Conservation (phyloP, 2,113 vertebrate genomes). For the Lynx canadensis region DNA sequence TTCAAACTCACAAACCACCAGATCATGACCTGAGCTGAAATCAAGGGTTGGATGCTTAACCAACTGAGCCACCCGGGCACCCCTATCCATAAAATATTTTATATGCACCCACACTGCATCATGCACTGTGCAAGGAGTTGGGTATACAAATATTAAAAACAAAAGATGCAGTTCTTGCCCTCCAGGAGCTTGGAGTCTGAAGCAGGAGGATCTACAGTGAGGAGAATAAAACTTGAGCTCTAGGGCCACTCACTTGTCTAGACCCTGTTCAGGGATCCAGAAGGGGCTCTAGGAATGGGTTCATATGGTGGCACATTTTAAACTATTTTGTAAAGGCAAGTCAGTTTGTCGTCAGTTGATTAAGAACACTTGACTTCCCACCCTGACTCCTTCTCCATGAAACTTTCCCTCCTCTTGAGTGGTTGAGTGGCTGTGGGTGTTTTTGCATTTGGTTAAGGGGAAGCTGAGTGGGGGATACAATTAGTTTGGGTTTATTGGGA, state of each 20-base stretch:
- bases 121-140: neutral
- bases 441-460: neutral
- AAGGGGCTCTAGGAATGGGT: neutral
- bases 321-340: neutral
- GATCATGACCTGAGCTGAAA: too few species aligned
- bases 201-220: neutral
- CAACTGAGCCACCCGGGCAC: too few species aligned
- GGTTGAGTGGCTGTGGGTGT: neutral
- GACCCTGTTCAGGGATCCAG: neutral
- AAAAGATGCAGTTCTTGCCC: too few species aligned
- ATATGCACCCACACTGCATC: neutral
- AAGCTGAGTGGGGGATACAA: neutral
- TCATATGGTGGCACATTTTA: neutral
- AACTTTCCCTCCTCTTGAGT: neutral
- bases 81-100: neutral
- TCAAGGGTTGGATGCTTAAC: too few species aligned
- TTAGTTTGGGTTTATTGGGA: neutral
- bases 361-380: neutral
- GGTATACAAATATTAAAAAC: neutral
- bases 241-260: neutral
- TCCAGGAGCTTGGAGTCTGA: neutral
- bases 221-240: neutral
- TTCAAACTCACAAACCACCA: too few species aligned
- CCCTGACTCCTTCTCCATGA: neutral
- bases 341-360: neutral